Base-by-base conservation (phyloP, 2,113 vertebrate genomes). In the Cyprinodon tularosa region DNA sequence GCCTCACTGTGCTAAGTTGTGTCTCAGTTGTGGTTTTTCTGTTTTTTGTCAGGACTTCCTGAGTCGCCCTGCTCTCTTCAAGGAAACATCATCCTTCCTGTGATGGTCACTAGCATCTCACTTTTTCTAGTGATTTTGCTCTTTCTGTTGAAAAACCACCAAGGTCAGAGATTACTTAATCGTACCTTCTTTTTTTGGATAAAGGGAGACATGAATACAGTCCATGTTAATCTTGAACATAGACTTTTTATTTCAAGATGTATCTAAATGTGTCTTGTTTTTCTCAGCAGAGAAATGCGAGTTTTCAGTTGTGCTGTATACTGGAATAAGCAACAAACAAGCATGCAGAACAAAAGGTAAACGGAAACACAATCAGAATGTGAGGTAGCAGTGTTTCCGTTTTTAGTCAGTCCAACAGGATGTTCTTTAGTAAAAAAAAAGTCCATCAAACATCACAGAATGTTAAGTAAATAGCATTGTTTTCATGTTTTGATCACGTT, bases 121-220 rank as follows among this genome's bases (percentile, higher is more conserved):
- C 0, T 67, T 7, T 37, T 74, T 2, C 36, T 57, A 59, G 7
- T 0, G 20, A 36, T 38, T 17, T 20, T 69, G 37, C 12, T 69
- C 50, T 57, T 48, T 29, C 37, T 69, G 4, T 14, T 4, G 17
- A n/a, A 20, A 22, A 59, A 40, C 64, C 2, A 29, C 29, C n/a
- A 60, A 47, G 65, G 73, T 75, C 15, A 37, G 60, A 57, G 6
- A 57, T n/a, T 2, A n/a, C 20, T 57, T 57, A 9, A 0, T 3
- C n/a, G 9, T 53, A 10, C 48, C 6, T 17, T 14, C 9, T 42
- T 42, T 42, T 42, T 9, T 42, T 42, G 9, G 42, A 42, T 42
- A 42, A 6, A 42, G 48, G 14, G 17, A 53, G 17, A 53, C 50
- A 20, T 53, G 14, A 53, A 53, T 6, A 53, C 17, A 17, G 17